Evolutionary conservation across 2,797 vertebrate genomes (phyloP), one percentile per base, ranked within the genome.

Genomic region (Chelon auratus): DNA sequence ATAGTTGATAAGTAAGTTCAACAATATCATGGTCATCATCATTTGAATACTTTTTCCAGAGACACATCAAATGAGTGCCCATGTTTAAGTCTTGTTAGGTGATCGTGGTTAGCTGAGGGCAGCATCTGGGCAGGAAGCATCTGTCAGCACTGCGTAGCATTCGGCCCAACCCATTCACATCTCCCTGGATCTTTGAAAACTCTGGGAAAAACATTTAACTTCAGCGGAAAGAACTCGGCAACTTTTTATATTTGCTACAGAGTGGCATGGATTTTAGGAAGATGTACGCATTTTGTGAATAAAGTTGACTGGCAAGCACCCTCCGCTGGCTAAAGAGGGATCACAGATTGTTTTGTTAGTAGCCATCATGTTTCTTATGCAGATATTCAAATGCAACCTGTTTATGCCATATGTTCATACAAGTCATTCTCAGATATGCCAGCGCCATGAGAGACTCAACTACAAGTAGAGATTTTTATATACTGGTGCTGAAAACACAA

Each of bases 121-220:
- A 42, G 40, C n/a, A 2, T 53, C 15, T 13, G 66, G 17, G 51
- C 56, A 63, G 77, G 81, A 84, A 75, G 58, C 26, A 56, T 78
- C 47, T 14, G 45, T 84, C 74, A 69, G 51, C 1, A 5, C 43
- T 17, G 20, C 60, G 40, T 1, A 55, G n/a, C 22, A 11, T 51
- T 78, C 6, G 0, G 37, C 50, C 50, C 50, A n/a, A 43, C 60
- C 68, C 48, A 30, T 39, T 42, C 0, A 5, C 26, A 67, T 53
- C 37, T 60, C 60, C 51, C 20, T 64, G 67, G 72, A 65, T 58
- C 72, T 68, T 51, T 17, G 22, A 62, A 8, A 42, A 59, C 59
- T 17, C 33, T 9, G 54, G 43, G n/a, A 26, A 11, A 62, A 59
- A 56, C 47, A 40, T 42, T 10, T 2, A 64, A 30, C 13, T 18